Evolutionary conservation across 2,113 vertebrate species (phyloP), one percentile per base, ranked within the genome.

Genomic region (Ophthalmolycus amberensis): DNA sequence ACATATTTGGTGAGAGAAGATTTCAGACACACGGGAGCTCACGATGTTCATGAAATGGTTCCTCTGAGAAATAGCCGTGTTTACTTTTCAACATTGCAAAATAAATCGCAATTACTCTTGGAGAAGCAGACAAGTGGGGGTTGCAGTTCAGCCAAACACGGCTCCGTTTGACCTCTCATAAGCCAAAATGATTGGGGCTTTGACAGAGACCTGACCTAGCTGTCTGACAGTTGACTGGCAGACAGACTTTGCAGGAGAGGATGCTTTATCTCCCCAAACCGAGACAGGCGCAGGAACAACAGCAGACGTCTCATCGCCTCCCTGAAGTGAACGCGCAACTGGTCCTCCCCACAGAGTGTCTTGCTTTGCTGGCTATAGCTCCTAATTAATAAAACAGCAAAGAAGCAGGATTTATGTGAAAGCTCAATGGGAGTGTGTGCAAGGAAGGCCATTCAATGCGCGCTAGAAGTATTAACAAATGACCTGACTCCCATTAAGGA

Each of bases 41-140:
- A 4, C 38, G 38, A 12, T 37, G 68, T 71, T 71, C 10, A 66
- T 82, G 22, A 77, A 83, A 84, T 66, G 5, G 18, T 5, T 25
- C 58, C 56, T 52, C 34, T 42, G 89, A 88, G 84, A 70, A 46
- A 74, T 50, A 63, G 79, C 6, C 14, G 32, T 73, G 81, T 90
- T 92, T 88, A 82, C 76, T 90, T 86, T 82, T 89, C 77, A 82
- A 88, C 86, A 86, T 82, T 71, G 83, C 80, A 88, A 92, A 93
- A 91, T 83, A 89, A 93, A 90, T 82, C 3, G 32, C 76, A 82
- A 84, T 90, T 88, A 89, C 79, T 88, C 65, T 44, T 15, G 34
- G 25, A 75, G 60, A 77, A 37, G 80, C 71, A 67, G 64, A 75
- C 46, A 14, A 58, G 38, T 67, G 75, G 73, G 70, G 70, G 58